Evolutionary conservation across 2,797 vertebrate species (phyloP), one percentile per base, ranked within the genome.

Genomic region (Syngnathus acus): DNA sequence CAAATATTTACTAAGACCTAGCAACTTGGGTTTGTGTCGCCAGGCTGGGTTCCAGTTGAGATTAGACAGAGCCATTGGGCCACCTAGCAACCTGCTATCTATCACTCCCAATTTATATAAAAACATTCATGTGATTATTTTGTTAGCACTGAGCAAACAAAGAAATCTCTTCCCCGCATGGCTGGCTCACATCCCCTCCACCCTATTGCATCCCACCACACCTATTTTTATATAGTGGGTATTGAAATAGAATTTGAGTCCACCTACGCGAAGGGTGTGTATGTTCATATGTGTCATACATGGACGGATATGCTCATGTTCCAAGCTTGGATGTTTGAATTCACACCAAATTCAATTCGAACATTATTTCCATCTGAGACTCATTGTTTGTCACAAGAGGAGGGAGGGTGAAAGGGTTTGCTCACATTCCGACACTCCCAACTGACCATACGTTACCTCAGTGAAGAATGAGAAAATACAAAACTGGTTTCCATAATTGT

Each of bases 71-170:
- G 21, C 71, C 43, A 57, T n/a, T 11, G 38, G 19, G n/a, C 19
- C 68, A 62, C 65, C 13, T 26, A 8, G 17, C 26, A 68, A 63
- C 39, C 21, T 6, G 14, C 47, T 19, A 65, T 37, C 4, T 8
- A 73, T 37, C 5, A 4, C 21, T 45, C 21, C 21, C 10, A 16
- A 45, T 42, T 68, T 9, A 47, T 73, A 72, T 59, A 54, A 58
- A 79, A 79, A 76, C 66, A 71, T 16, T 38, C 2, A 64, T 51
- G 4, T 65, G 65, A 71, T 81, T 75, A 75, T 79, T 84, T 73
- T 38, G 23, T 83, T 81, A 67, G 21, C 64, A 7, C 32, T 26
- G n/a, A 11, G 0, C 65, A 72, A 86, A 81, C 81, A 85, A 83
- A 84, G 69, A 67, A 62, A 65, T 72, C 47, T 68, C 23, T n/a